Base-by-base conservation (phyloP, 2,113 vertebrate genomes). In the Oenanthe oenanthe region DNA sequence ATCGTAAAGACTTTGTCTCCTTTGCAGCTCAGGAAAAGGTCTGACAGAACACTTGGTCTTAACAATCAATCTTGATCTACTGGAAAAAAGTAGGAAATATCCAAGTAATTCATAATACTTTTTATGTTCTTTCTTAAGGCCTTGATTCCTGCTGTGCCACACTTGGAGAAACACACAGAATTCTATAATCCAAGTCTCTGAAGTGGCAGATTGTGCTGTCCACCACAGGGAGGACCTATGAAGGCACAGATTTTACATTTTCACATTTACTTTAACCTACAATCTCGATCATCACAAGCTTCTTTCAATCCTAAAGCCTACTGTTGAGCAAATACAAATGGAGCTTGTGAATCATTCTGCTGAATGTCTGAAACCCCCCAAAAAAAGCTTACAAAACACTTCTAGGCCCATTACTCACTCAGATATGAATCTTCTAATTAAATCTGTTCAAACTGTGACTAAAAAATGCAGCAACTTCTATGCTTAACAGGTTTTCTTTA, bases 391-490 rank as follows among this genome's bases (percentile, higher is more conserved):
- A 75, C 73, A 87, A 72, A 89, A 92, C 20, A 68, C 18, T 87
- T 89, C 36, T 13, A 79, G 48, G 28, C 31, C 42, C 45, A 85
- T 94, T 88, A 91, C 70, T 85, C 70, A 91, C 32, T 34, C 22
- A 38, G 91, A 91, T 62, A 91, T 12, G 13, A 76, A 92, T 94
- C 45, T 93, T 92, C 48, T 78, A 72, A 95, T 95, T 96, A 94
- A 45, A 82, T 70, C 58, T 91, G 9, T 82, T 81, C 54, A 75
- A 78, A 58, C 9, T 81, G 47, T 71, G 42, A 82, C 43, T 60
- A 38, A 32, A 57, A 57, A 81, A 72, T 20, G 25, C 38, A 89
- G 66, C n/a, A 87, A 28, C n/a, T 82, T 76, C 13, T 71, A 13
- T 3, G 34, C 40, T 65, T 47, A 91, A 75, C 53, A 95, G 58